Base-by-base conservation (phyloP, 2,113 vertebrate genomes). In the Leucopternis melanops region DNA sequence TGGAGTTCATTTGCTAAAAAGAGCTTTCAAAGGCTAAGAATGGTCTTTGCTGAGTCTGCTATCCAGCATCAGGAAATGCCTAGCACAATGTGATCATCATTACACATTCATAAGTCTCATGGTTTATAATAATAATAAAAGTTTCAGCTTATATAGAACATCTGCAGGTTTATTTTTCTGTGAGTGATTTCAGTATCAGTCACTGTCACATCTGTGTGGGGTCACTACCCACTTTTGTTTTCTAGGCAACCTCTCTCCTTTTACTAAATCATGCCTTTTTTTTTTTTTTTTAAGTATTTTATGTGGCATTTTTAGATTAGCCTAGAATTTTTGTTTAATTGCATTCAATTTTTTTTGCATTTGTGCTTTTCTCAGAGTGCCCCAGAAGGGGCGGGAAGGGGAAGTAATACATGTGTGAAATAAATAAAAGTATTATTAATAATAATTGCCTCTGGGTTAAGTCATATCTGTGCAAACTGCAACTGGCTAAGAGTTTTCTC, bases 371-470 rank as follows among this genome's bases (percentile, higher is more conserved):
- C 88, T 89, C 81, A 25, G 82, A 94, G 62, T 87, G 70, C n/a
- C 54, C 78, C 55, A 26, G 26, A 88, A 85, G 50, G 49, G 40
- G 34, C 36, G 54, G 10, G 59, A 92, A 69, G 34, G 12, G 26
- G 54, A 91, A 92, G 54, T 54, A 84, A 71, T 63, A 87, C 6
- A 25, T 50, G 7, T 69, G 20, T 72, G 73, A 85, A 94, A 94
- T 78, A 94, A 87, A 80, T 8, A 88, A n/a, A 93, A 94, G 32
- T 52, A 73, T 55, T 87, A 87, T 73, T 96, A 91, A 66, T 86
- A 86, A 63, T 70, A 75, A 85, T 90, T 96, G 95, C 55, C 84
- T 92, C n/a, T 82, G 21, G 42, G 49, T 91, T 90, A 95, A 95
- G 78, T 67, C 21, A 77, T 77, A 91, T 63, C 77, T 77, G 49